Evolutionary conservation across 1,140 invertebrate species (phyloP).

Genomic region (Linepithema humile): DNA sequence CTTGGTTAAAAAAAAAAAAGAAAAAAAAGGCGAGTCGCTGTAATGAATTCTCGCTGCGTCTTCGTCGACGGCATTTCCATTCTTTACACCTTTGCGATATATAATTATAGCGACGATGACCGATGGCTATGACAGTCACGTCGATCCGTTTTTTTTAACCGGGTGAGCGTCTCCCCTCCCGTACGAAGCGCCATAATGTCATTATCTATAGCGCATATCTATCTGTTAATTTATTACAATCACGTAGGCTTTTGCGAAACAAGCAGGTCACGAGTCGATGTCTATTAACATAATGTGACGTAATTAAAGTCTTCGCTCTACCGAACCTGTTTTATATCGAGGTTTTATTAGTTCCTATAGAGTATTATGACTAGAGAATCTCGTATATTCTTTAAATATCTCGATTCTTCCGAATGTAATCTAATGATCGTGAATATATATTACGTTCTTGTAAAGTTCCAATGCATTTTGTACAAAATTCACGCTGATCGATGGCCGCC

Average conservation of each 20-base stretch:
- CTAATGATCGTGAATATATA: not conserved
- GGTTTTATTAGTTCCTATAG: constrained; percentile 65
- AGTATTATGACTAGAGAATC: constrained; percentile 44
- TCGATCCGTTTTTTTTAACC: not conserved
- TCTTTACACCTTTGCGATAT: too few species aligned
- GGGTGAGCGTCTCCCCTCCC: not conserved
- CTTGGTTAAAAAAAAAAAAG: not conserved
- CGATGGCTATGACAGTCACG: not conserved
- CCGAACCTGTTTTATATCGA: constrained; percentile 41
- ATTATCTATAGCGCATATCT: constrained; percentile 37
- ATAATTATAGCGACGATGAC: not conserved
- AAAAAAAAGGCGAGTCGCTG: not conserved
- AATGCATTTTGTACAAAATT: not conserved
- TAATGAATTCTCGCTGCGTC: not conserved
- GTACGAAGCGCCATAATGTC: constrained; percentile 46
- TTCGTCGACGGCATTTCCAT: too few species aligned
- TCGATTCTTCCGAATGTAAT: not conserved
- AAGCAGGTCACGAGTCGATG: not conserved
- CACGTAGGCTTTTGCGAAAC: constrained; percentile 24
- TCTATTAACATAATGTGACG: constrained; percentile 33
- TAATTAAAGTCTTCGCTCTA: constrained; percentile 42
- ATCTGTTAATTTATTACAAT: constrained; percentile 61
- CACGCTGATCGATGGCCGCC: not conserved
- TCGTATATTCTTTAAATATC: constrained; percentile 7
- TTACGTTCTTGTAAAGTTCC: constrained; percentile 6